A percentile compares a stretch with the other conserved stretches of the same genome.
Conservation (phyloP, 1,140 invertebrate genomes). For the Musca domestica region DNA sequence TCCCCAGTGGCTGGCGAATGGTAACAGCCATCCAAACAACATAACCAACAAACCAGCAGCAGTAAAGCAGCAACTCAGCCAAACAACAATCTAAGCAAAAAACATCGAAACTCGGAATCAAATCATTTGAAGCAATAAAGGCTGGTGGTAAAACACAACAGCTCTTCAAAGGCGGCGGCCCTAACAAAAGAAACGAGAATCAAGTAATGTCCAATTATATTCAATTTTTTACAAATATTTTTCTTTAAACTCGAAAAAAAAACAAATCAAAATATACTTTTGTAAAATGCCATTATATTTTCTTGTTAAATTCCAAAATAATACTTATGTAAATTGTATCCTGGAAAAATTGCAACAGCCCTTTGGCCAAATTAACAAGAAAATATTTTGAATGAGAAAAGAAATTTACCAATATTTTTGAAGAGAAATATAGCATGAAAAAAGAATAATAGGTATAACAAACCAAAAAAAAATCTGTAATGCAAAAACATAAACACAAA, state of each 20-base stretch:
- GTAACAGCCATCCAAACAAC: background rate
- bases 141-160: too few relatives aligned
- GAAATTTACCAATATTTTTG: conserved; percentile 33
- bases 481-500: conserved; percentile 8
- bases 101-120: background rate
- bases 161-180: too few relatives aligned
- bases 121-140: too few relatives aligned
- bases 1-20: background rate
- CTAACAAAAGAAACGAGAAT: background rate
- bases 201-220: background rate
- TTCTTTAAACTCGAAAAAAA: conserved; percentile 25
- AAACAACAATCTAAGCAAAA: background rate
- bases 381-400: conserved; percentile 47
- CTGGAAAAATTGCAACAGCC: too few relatives aligned
- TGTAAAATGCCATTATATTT: conserved; percentile 23
- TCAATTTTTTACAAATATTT: conserved; percentile 8
- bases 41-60: conserved; percentile 8
- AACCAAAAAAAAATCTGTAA: background rate
- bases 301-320: conserved; percentile 11
- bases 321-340: too few relatives aligned
- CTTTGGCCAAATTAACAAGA: conserved; percentile 32
- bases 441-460: conserved; percentile 35
- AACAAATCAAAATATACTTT: conserved; percentile 9
- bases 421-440: conserved; percentile 29
- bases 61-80: conserved; percentile 24